Evolutionary conservation across 1,140 invertebrate genomes (phyloP).

Genomic region (Heliconius himera): DNA sequence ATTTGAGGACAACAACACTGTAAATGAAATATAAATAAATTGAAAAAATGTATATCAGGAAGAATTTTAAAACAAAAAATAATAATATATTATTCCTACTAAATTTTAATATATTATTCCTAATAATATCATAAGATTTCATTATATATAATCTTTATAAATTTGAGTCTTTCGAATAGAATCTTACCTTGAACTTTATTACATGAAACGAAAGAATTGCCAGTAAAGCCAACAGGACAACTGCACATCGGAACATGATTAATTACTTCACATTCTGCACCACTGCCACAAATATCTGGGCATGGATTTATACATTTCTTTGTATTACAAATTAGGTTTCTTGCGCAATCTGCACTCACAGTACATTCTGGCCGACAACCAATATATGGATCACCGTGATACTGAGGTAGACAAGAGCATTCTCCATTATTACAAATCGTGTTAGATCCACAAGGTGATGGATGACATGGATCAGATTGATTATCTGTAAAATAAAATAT

Average conservation of each 20-base stretch:
- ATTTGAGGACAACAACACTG: constrained; percentile 47
- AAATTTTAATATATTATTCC: too few species aligned
- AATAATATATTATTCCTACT: too few species aligned
- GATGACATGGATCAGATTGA: constrained; percentile 83
- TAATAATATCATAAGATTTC: neutral
- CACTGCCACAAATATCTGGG: constrained; percentile 90
- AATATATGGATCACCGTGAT: constrained; percentile 86
- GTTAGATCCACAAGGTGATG: constrained; percentile 87
- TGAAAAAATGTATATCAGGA: neutral
- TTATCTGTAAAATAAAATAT: constrained; percentile 49
- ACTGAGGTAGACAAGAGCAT: constrained; percentile 86
- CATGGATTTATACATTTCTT: constrained; percentile 93
- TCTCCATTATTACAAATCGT: constrained; percentile 82
- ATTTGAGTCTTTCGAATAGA: neutral
- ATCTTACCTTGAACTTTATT: constrained; percentile 63
- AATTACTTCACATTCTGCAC: constrained; percentile 90
- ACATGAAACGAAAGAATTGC: constrained; percentile 85
- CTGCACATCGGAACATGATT: constrained; percentile 90
- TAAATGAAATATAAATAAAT: constrained; percentile 54
- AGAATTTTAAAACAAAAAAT: constrained; percentile 8
- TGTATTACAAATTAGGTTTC: constrained; percentile 88
- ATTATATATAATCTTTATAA: neutral
- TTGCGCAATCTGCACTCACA: constrained; percentile 90
- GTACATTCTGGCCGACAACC: constrained; percentile 91
- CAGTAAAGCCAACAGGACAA: constrained; percentile 83